These are phyloP conservation scores for Uloborus diversus DNA, from an alignment of 1,140 invertebrate species.

Conservation along the genomic window DNA sequence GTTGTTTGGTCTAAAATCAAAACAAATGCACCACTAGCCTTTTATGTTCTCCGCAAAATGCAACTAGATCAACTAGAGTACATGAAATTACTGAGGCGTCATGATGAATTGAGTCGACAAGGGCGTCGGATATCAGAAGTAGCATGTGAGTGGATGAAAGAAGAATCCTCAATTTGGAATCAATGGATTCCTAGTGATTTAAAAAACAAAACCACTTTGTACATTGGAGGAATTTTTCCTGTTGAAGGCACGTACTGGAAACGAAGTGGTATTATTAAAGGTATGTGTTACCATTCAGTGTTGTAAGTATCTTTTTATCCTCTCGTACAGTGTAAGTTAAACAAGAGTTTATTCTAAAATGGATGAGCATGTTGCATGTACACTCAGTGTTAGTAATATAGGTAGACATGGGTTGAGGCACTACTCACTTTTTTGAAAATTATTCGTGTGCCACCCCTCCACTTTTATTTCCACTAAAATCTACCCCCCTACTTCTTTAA, in stretches of 20 bases:
- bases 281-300: conserved; percentile 62
- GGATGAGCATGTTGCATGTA: too few relatives aligned
- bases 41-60: conserved; percentile 70
- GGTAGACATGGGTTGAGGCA: too few relatives aligned
- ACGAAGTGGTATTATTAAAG: conserved; percentile 72
- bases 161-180: conserved; percentile 68
- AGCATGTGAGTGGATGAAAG: conserved; percentile 76
- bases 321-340: too few relatives aligned
- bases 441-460: too few relatives aligned
- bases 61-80: conserved; percentile 70
- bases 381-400: too few relatives aligned
- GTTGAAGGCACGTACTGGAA: conserved; percentile 70
- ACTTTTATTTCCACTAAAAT: too few relatives aligned
- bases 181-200: conserved; percentile 70
- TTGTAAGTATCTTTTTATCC: too few relatives aligned
- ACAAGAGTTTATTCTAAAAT: too few relatives aligned
- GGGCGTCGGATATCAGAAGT: conserved; percentile 65
- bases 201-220: conserved; percentile 69
- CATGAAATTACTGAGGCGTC: conserved; percentile 68
- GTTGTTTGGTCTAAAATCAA: conserved; percentile 45
- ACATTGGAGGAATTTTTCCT: conserved; percentile 83
- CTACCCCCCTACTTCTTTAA: too few relatives aligned
- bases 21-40: conserved; percentile 54
- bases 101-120: conserved; percentile 60
- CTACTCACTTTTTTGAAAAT: too few relatives aligned